Percentiles rank a stretch among this genome's conserved stretches.
Conservation (phyloP, 2,888 invertebrate genomes). For the Diloba caeruleocephala region DNA sequence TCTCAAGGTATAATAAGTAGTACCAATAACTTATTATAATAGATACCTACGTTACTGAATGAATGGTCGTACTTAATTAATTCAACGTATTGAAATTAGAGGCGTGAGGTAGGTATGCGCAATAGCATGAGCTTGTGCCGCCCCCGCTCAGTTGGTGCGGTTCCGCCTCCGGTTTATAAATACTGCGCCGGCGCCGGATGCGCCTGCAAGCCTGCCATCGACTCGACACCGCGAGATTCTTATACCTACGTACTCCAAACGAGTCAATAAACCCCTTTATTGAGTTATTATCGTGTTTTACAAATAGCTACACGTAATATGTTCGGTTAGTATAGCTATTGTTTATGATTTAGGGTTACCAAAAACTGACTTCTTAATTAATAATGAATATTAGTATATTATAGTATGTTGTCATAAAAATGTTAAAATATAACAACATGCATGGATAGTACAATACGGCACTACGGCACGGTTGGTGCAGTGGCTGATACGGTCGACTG, state of each 20-base stretch:
- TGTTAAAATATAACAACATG: no score
- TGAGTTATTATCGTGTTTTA: slow-evolving; percentile 72
- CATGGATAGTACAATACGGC: no score
- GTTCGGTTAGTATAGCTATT: slow-evolving; percentile 47
- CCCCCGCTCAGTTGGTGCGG: slow-evolving; percentile 71
- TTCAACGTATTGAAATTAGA: slow-evolving; percentile 61
- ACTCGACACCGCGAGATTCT: slow-evolving; percentile 53
- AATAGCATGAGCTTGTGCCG: slow-evolving; percentile 60
- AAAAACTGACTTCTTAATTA: no score
- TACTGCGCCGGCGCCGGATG: slow-evolving; percentile 84
- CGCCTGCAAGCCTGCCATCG: slow-evolving; percentile 65
- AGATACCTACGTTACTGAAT: slow-evolving; percentile 34
- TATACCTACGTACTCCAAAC: slow-evolving; percentile 58
- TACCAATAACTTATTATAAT: no score
- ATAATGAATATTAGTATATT: no score
- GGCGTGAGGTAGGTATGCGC: slow-evolving; percentile 61
- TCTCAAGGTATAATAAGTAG: slow-evolving; percentile 21
- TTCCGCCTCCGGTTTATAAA: slow-evolving; percentile 85
- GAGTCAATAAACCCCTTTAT: slow-evolving; percentile 73
- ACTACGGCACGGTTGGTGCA: no score
- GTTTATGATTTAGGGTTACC: slow-evolving; percentile 46
- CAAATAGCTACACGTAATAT: slow-evolving; percentile 65
- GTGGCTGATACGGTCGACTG: no score
- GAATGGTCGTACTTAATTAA: slow-evolving; percentile 59
- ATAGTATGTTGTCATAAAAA: no score